phyloP scores from a whole-genome alignment of 2,113 vertebrate genomes.

The Sceloporus tristichus region DNA sequence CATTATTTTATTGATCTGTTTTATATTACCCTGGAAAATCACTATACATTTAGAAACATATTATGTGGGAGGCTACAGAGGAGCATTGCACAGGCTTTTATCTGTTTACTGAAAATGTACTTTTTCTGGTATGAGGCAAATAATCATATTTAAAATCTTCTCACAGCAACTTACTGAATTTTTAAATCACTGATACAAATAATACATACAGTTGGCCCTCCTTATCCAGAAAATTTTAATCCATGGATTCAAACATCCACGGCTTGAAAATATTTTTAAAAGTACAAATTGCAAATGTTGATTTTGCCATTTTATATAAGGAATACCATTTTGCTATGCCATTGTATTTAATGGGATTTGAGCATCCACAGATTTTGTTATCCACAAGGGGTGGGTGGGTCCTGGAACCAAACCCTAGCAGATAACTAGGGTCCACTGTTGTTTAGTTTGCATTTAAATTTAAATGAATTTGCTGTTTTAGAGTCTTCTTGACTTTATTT shows the following conservation, averaged over 20 bases:
- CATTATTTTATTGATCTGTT: constrained; percentile 7
- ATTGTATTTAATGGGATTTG: no score
- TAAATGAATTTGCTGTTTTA: neutral
- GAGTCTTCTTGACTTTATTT: neutral
- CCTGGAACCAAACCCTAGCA: no score
- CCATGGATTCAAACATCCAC: no score
- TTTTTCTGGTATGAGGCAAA: constrained; percentile 6
- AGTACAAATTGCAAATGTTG: no score
- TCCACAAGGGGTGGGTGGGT: no score
- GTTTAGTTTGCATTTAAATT: neutral
- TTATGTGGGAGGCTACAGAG: neutral
- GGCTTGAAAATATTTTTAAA: no score
- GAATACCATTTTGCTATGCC: no score
- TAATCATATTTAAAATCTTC: neutral
- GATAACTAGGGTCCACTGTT: no score
- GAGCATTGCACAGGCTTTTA: neutral
- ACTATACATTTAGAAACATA: neutral
- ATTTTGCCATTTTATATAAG: no score
- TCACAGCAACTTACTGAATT: neutral
- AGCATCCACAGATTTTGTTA: no score
- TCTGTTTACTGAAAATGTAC: neutral
- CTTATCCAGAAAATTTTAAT: no score
- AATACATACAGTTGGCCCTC: neutral
- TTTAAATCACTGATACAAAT: constrained; percentile 4
- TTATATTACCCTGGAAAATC: constrained; percentile 6